Percentiles rank a stretch among this genome's conserved stretches.
These are phyloP conservation scores for Biston stratarius DNA, from an alignment of 2,888 invertebrate genomes.

Conservation along the genomic window DNA sequence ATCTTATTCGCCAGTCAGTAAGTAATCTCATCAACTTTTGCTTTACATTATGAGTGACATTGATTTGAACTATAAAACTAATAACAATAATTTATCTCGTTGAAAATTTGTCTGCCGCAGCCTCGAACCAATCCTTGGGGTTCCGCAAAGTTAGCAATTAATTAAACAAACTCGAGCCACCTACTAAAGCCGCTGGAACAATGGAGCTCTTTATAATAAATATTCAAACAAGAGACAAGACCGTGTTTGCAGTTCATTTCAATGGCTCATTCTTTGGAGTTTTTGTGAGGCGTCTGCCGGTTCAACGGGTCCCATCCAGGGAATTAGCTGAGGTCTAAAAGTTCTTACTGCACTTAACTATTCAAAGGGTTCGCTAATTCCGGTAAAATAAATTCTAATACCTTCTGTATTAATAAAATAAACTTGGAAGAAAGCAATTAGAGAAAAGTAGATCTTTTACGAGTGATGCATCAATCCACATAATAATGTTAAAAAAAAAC, in stretches of 20 bases:
- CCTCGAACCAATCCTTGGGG: conserved; percentile 55
- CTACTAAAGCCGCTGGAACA: conserved; percentile 60
- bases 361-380: conserved; percentile 6
- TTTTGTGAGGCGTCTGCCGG: conserved; percentile 40
- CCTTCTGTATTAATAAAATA: background rate
- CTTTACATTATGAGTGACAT: conserved; percentile 14
- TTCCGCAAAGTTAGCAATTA: conserved; percentile 64
- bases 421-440: no score
- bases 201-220: conserved; percentile 66
- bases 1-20: conserved; percentile 8
- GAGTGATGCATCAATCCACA: background rate
- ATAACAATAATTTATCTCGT: conserved; percentile 49
- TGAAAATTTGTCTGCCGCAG: conserved; percentile 49
- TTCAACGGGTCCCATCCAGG: conserved; percentile 30
- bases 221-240: conserved; percentile 57
- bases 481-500: conserved; percentile 3
- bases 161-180: conserved; percentile 65
- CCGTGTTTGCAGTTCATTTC: conserved; percentile 58
- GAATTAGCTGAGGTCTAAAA: conserved; percentile 24
- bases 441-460: no score
- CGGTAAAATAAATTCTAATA: background rate
- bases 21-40: conserved; percentile 15
- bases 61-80: conserved; percentile 33
- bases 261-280: conserved; percentile 44
- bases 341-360: conserved; percentile 18